phyloP scores from a whole-genome alignment of 2,113 vertebrate genomes.

The Oxygymnocypris stewartii region DNA sequence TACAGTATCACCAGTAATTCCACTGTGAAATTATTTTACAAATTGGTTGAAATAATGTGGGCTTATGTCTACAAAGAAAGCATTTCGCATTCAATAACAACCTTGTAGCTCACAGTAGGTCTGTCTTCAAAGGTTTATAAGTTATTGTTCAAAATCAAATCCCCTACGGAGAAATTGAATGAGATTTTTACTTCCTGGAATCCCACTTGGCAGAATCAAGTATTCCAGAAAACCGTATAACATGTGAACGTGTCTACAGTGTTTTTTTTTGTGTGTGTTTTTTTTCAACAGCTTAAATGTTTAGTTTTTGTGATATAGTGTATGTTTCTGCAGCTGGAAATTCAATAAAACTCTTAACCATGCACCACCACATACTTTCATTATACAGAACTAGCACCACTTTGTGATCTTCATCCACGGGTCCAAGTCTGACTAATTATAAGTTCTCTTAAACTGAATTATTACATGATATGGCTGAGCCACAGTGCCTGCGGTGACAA shows the following conservation, averaged over 20 bases:
- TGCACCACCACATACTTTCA: not conserved
- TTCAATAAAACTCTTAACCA: slow-evolving; percentile 24
- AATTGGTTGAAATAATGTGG: not conserved
- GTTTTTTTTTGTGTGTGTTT: not conserved
- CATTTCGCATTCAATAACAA: not conserved
- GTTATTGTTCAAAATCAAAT: not conserved
- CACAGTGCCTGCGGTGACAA: not conserved
- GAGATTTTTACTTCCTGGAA: not conserved
- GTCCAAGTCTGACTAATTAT: slow-evolving; percentile 20
- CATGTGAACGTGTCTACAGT: not conserved
- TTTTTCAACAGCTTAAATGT: not conserved
- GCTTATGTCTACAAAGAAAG: not conserved
- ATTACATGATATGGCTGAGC: slow-evolving; percentile 32
- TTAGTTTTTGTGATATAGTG: not conserved
- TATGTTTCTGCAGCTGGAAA: not conserved
- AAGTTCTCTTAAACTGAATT: slow-evolving; percentile 29
- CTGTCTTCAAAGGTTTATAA: not conserved
- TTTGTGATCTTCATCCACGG: slow-evolving; percentile 36
- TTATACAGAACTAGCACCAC: not conserved
- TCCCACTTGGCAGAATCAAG: not conserved
- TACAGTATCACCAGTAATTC: not conserved
- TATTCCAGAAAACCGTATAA: not conserved
- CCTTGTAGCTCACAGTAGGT: not conserved
- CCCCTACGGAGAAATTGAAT: not conserved
- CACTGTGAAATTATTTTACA: not conserved